Conservation (phyloP, 2,113 vertebrate genomes). For the Ciconia maguari region DNA sequence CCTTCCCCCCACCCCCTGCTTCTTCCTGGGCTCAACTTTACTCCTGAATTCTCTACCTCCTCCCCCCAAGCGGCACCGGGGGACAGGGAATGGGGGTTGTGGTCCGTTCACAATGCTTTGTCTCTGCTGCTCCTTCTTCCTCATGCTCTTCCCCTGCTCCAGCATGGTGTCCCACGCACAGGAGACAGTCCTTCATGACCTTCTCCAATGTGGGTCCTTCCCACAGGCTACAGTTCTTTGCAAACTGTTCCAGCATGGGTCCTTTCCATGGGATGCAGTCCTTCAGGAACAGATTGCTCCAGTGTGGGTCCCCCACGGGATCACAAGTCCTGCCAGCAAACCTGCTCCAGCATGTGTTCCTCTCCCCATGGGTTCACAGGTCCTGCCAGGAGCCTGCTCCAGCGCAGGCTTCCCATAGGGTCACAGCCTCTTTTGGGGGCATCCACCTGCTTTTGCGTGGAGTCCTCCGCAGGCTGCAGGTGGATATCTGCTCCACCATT, state of each 20-base stretch:
- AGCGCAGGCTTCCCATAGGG: background rate
- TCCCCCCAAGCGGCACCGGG: accelerated
- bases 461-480: background rate
- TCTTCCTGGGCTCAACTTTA: background rate
- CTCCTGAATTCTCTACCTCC: background rate
- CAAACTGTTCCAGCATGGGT: background rate
- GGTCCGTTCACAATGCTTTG: background rate
- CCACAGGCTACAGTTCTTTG: background rate
- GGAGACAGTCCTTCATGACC: no score
- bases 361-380: background rate
- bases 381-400: background rate
- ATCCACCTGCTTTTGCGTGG: background rate
- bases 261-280: background rate
- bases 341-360: background rate
- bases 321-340: background rate
- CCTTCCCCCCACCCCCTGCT: background rate
- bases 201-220: background rate
- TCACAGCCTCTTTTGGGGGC: background rate
- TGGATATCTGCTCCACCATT: background rate
- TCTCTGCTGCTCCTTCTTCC: background rate
- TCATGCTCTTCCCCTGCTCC: background rate
- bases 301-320: background rate
- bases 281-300: background rate
- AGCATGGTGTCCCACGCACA: no score
- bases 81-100: background rate